A percentile compares a stretch with the other conserved stretches of the same genome.
Conservation (phyloP, 2,113 vertebrate genomes). For the Clinocottus analis region DNA sequence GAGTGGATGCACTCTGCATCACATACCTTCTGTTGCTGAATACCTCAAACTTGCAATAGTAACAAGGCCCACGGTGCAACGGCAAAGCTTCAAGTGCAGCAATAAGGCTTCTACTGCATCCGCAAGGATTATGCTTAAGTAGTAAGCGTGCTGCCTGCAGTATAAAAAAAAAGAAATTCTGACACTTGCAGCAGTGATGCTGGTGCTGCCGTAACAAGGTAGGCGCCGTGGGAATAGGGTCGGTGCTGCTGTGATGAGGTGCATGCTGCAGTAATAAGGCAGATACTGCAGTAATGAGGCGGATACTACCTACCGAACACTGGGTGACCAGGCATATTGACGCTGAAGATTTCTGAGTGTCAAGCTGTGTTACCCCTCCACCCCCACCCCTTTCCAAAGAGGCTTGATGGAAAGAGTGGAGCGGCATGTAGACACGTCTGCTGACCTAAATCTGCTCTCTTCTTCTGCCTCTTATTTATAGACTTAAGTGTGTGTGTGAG, state of each 20-base stretch:
- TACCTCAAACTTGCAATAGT: background rate
- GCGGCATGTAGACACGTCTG: conserved; percentile 72
- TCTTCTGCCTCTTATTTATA: conserved; percentile 75
- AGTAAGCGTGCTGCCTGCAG: conserved; percentile 54
- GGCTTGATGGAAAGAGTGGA: conserved; percentile 50
- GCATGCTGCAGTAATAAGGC: conserved; percentile 57
- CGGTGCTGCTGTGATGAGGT: conserved; percentile 13
- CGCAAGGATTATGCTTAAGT: conserved; percentile 57
- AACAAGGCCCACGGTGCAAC: conserved; percentile 15
- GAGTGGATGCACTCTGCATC: background rate
- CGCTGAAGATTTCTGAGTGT: conserved; percentile 36
- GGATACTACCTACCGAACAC: conserved; percentile 5
- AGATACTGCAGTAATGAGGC: conserved; percentile 56
- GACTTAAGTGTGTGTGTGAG: conserved; percentile 50
- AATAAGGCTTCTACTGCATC: conserved; percentile 36
- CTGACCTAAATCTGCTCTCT: conserved; percentile 78
- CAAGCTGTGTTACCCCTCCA: conserved; percentile 35
- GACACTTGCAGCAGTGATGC: conserved; percentile 47
- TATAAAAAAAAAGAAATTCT: conserved; percentile 41
- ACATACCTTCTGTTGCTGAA: background rate
- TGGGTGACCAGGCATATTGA: conserved; percentile 23
- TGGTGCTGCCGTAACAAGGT: conserved; percentile 41
- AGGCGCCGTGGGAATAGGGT: conserved; percentile 35
- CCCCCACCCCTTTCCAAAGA: conserved; percentile 6
- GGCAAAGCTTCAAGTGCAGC: conserved; percentile 13